Conservation (phyloP, 2,888 invertebrate genomes). For the Amiota mariae region DNA sequence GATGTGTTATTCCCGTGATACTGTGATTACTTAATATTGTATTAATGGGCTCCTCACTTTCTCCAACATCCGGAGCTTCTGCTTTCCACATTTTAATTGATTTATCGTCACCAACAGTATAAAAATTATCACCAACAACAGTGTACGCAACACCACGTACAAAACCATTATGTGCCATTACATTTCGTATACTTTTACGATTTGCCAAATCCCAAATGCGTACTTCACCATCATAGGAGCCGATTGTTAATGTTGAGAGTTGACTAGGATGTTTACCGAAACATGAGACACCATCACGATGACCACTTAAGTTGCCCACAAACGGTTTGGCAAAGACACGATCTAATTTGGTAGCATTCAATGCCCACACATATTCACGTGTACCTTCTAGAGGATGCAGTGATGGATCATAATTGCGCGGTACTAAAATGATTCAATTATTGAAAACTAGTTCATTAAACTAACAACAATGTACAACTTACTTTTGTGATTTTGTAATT, state of each 20-base stretch:
- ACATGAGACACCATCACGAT: slow-evolving; percentile 90
- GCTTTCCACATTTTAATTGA: slow-evolving; percentile 93
- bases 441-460: too few relatives aligned
- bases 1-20: slow-evolving; percentile 87
- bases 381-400: slow-evolving; percentile 95
- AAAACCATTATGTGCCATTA: slow-evolving; percentile 94
- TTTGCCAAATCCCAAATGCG: slow-evolving; percentile 91
- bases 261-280: slow-evolving; percentile 89
- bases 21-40: slow-evolving; percentile 83
- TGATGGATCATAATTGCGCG: slow-evolving; percentile 93
- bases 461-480: slow-evolving; percentile 57
- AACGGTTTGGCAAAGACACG: slow-evolving; percentile 98
- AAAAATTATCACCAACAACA: slow-evolving; percentile 79
- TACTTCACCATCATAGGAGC: slow-evolving; percentile 95
- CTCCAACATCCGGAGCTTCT: slow-evolving; percentile 75
- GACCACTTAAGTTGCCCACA: slow-evolving; percentile 93
- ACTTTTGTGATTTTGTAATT: slow-evolving; percentile 95
- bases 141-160: slow-evolving; percentile 86
- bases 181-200: slow-evolving; percentile 80
- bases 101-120: slow-evolving; percentile 93
- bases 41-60: slow-evolving; percentile 81
- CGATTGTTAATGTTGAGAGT: slow-evolving; percentile 87
- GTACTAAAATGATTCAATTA: slow-evolving; percentile 78
- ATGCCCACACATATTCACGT: slow-evolving; percentile 94
- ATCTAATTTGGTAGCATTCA: slow-evolving; percentile 97